A percentile compares a stretch with the other conserved stretches of the same genome.
Evolutionary conservation across 2,888 invertebrate genomes (phyloP).

Genomic region (Apamea sordens): DNA sequence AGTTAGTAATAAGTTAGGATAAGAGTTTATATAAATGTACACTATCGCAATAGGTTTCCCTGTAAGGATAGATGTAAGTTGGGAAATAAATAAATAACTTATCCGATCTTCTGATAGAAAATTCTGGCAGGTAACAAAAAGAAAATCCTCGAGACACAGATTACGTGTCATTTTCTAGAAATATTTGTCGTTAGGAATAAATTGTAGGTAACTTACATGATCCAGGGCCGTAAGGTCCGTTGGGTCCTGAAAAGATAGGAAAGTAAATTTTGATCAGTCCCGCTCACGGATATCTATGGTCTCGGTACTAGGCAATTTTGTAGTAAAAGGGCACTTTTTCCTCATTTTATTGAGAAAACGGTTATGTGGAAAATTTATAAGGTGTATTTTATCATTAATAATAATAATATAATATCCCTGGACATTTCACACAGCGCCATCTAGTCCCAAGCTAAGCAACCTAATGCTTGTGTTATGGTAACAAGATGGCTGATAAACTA

Average conservation of each 20-base stretch:
- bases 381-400: no score
- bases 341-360: constrained; percentile 9
- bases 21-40: no score
- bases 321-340: neutral
- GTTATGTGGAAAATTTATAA: neutral
- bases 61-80: no score
- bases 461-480: no score
- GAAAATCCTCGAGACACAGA: neutral
- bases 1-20: no score
- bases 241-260: constrained; percentile 57
- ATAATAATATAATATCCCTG: no score
- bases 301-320: neutral
- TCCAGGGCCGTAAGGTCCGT: constrained; percentile 67
- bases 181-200: neutral
- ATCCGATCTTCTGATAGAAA: neutral
- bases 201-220: constrained; percentile 53
- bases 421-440: no score
- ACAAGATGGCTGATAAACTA: no score
- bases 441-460: no score
- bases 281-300: no score
- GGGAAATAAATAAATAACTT: neutral
- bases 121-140: neutral
- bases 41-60: no score
- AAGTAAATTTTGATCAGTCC: constrained; percentile 14
- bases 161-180: neutral